These are phyloP conservation scores for Eupithecia insigniata DNA, from an alignment of 2,888 invertebrate species.

Conservation along the genomic window DNA sequence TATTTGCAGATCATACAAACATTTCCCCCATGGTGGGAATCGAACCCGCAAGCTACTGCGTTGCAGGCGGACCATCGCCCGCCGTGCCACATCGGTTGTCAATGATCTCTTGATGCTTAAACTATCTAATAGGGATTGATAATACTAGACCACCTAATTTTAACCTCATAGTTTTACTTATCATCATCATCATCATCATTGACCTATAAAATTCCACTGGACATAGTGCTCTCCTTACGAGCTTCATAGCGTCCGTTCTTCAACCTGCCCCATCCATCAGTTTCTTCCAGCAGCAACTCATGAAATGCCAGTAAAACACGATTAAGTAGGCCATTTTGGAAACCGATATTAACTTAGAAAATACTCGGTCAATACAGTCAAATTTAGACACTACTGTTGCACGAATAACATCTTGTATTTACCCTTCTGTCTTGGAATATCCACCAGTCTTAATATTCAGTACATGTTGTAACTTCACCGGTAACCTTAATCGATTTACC, in stretches of 20 bases:
- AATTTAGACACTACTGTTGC: neutral
- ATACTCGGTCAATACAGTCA: neutral
- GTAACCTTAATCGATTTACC: constrained; percentile 11
- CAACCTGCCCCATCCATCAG: neutral
- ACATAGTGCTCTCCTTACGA: too few species aligned
- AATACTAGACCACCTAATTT: too few species aligned
- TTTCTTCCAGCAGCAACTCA: neutral
- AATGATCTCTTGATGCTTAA: too few species aligned
- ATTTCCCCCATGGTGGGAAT: too few species aligned
- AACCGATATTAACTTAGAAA: neutral
- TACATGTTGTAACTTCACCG: neutral
- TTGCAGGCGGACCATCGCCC: too few species aligned
- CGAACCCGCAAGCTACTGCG: too few species aligned
- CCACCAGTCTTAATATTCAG: constrained; percentile 4
- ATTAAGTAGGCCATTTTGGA: neutral
- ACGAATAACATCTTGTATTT: neutral
- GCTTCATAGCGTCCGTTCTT: neutral
- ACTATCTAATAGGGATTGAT: too few species aligned
- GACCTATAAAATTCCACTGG: too few species aligned
- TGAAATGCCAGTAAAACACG: neutral
- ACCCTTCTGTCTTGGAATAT: neutral
- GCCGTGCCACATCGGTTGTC: too few species aligned
- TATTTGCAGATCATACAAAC: too few species aligned
- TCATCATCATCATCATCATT: too few species aligned
- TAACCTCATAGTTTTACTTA: too few species aligned